Percentiles rank a stretch among this genome's conserved stretches.
Conservation (phyloP, 2,797 vertebrate genomes). For the Pangasius sanitwongsei region DNA sequence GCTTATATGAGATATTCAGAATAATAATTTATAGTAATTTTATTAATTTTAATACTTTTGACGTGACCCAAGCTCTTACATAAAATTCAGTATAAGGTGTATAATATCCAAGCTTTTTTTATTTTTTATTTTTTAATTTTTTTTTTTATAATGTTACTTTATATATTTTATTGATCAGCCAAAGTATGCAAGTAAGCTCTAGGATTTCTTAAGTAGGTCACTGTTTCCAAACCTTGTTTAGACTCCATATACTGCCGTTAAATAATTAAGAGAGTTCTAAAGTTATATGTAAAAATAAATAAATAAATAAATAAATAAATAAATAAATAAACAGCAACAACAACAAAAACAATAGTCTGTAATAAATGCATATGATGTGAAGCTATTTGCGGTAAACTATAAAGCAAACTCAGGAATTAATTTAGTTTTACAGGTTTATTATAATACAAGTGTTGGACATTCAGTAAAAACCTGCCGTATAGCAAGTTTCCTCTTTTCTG, state of each 20-base stretch:
- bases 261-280: too few relatives aligned
- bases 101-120: background rate
- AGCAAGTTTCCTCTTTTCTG: background rate
- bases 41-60: background rate
- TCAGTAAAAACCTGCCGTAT: background rate
- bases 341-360: background rate
- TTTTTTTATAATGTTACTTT: background rate
- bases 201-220: slow-evolving; percentile 1
- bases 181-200: background rate
- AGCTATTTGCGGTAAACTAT: background rate
- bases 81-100: background rate
- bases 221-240: background rate
- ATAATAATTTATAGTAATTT: background rate
- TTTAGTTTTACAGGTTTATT: background rate
- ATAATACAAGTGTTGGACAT: background rate
- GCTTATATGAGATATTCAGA: too few relatives aligned
- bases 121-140: background rate
- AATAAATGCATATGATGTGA: background rate
- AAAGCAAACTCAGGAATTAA: background rate
- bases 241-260: background rate
- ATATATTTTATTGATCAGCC: background rate
- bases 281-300: background rate
- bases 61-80: background rate
- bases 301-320: background rate
- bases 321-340: background rate